Percentiles rank a stretch among this genome's conserved stretches.
phyloP scores from a whole-genome alignment of 2,888 invertebrate genomes.

The Ypsolopha scabrella region DNA sequence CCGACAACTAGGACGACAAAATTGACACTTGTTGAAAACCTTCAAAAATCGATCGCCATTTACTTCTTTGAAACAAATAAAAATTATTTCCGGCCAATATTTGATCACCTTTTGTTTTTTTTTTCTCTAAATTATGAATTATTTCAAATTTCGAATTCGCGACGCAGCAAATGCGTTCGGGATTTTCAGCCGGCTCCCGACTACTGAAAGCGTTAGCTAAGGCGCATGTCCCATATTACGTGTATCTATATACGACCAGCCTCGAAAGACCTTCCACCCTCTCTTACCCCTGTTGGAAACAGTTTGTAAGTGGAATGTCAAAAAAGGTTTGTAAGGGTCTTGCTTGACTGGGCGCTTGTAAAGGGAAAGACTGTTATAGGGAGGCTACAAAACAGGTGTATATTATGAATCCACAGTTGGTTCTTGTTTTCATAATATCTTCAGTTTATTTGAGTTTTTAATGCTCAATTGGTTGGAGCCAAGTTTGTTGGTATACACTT shows the following conservation, averaged over 20 bases:
- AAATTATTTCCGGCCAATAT: background rate
- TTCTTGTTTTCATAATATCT: conserved; percentile 22
- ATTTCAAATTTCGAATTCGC: conserved; percentile 9
- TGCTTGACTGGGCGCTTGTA: conserved; percentile 17
- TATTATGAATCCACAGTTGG: conserved; percentile 49
- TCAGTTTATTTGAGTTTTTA: background rate
- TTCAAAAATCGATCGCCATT: background rate
- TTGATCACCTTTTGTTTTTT: background rate
- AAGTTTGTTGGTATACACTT: too few species aligned
- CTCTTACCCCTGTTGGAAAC: conserved; percentile 8
- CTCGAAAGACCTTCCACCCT: conserved; percentile 22
- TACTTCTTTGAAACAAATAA: background rate
- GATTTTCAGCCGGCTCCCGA: conserved; percentile 23
- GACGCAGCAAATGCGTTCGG: conserved; percentile 25
- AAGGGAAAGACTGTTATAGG: conserved; percentile 18
- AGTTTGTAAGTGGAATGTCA: conserved; percentile 8
- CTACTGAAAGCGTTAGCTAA: conserved; percentile 28
- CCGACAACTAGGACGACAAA: background rate
- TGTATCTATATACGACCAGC: conserved; percentile 26
- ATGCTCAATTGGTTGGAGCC: background rate
- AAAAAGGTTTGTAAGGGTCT: conserved; percentile 16
- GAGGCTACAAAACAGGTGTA: conserved; percentile 17
- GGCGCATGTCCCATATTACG: conserved; percentile 48
- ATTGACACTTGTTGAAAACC: background rate
- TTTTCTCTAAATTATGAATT: conserved; percentile 1